These are phyloP conservation scores for Nowickia ferox DNA, from an alignment of 2,888 invertebrate genomes.

Conservation along the genomic window DNA sequence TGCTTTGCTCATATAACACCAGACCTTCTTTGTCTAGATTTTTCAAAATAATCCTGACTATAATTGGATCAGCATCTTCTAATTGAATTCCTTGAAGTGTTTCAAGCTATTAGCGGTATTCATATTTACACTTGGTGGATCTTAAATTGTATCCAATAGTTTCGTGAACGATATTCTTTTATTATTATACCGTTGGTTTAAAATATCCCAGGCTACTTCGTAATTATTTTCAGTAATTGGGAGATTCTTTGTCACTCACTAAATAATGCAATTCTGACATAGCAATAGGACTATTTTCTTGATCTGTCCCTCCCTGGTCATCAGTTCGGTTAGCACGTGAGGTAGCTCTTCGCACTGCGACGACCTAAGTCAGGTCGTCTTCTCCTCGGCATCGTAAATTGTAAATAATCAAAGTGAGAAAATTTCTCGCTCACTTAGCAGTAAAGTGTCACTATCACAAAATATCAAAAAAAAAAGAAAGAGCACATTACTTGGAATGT, in stretches of 20 bases:
- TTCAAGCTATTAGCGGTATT: neutral
- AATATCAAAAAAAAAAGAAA: no score
- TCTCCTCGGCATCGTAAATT: neutral
- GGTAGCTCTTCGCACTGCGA: conserved; percentile 49
- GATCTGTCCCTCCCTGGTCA: neutral
- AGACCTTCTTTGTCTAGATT: neutral
- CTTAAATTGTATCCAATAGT: neutral
- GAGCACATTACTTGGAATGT: no score
- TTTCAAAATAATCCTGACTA: neutral
- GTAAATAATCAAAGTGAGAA: no score
- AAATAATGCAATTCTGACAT: neutral
- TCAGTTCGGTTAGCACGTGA: conserved; percentile 26
- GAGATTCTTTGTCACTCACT: conserved; percentile 2
- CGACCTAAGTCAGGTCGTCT: conserved; percentile 6
- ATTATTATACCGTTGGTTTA: neutral
- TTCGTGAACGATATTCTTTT: neutral
- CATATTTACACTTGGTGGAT: neutral
- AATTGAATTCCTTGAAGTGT: neutral
- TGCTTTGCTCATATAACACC: neutral
- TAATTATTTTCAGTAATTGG: no score
- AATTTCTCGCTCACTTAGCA: neutral
- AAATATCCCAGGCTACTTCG: neutral
- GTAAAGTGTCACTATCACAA: no score
- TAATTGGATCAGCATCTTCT: neutral
- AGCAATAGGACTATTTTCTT: conserved; percentile 6